Conservation (phyloP, 2,888 invertebrate genomes). For the Notodonta dromedarius region DNA sequence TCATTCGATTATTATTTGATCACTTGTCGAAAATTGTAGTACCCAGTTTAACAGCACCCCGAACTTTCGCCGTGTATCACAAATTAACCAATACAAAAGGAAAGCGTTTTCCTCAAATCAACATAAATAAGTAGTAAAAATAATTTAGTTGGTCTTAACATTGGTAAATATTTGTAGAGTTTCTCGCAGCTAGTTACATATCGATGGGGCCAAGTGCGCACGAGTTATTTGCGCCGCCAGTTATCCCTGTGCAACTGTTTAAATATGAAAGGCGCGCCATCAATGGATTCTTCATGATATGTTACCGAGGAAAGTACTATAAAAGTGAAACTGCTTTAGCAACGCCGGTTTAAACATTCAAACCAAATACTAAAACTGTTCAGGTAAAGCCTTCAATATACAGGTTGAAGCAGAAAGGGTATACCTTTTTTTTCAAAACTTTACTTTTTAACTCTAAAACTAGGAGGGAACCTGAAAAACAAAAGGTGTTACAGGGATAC, state of each 20-base stretch:
- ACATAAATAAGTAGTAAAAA: slow-evolving; percentile 27
- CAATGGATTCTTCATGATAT: slow-evolving; percentile 4
- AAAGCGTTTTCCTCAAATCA: slow-evolving; percentile 9
- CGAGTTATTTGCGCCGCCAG: not conserved
- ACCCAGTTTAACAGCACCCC: too few species aligned
- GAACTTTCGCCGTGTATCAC: too few species aligned
- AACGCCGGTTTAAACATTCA: not conserved
- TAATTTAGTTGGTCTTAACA: slow-evolving; percentile 16
- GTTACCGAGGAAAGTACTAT: not conserved
- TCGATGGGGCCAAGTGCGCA: not conserved
- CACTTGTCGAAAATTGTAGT: too few species aligned
- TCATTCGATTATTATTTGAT: too few species aligned
- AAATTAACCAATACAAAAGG: too few species aligned
- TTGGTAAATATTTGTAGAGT: slow-evolving; percentile 5
- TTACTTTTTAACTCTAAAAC: too few species aligned
- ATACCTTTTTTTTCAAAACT: too few species aligned
- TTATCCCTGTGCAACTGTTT: slow-evolving; percentile 1
- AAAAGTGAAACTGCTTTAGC: slow-evolving; percentile 1
- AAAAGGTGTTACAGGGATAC: too few species aligned
- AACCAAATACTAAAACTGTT: too few species aligned
- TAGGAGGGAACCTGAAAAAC: too few species aligned
- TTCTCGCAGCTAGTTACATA: not conserved
- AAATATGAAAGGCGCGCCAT: slow-evolving; percentile 1
- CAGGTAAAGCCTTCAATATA: too few species aligned
- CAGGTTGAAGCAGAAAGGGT: too few species aligned